phyloP scores from a whole-genome alignment of 2,888 invertebrate genomes.

The Drosophila falleni region DNA sequence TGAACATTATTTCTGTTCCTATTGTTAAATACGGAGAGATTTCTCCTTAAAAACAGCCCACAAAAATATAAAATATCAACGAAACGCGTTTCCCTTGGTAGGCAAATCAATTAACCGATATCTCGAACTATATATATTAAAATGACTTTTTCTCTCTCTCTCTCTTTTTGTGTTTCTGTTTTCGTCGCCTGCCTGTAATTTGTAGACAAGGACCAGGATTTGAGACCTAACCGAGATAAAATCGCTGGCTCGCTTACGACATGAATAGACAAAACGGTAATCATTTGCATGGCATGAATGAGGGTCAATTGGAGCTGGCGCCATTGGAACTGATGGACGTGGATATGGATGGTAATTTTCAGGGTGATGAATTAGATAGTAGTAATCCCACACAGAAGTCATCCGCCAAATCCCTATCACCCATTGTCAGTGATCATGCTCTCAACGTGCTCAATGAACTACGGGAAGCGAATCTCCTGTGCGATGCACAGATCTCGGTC shows the following conservation, averaged over 20 bases:
- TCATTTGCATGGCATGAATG: constrained; percentile 64
- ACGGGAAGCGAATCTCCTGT: constrained; percentile 92
- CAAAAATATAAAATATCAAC: constrained; percentile 58
- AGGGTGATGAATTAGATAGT: constrained; percentile 35
- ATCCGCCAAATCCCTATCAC: constrained; percentile 61
- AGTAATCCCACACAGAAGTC: constrained; percentile 35
- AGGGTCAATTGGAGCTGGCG: constrained; percentile 53
- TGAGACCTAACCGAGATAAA: constrained; percentile 49
- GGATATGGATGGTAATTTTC: constrained; percentile 35
- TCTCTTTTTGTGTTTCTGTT: not conserved
- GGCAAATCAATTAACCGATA: constrained; percentile 6
- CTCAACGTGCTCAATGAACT: constrained; percentile 94
- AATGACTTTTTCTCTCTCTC: not conserved
- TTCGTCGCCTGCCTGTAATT: not conserved
- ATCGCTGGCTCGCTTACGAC: constrained; percentile 56
- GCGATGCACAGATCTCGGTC: constrained; percentile 93
- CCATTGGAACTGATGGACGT: constrained; percentile 46
- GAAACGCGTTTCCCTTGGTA: constrained; percentile 64
- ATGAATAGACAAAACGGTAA: constrained; percentile 67
- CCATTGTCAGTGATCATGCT: constrained; percentile 92
- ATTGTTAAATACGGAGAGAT: constrained; percentile 69
- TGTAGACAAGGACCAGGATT: constrained; percentile 65
- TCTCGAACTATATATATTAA: not conserved
- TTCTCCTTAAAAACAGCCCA: constrained; percentile 56
- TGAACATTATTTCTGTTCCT: constrained; percentile 66